Base-by-base conservation (phyloP, 2,888 invertebrate genomes). In the Aphrophora alni region DNA sequence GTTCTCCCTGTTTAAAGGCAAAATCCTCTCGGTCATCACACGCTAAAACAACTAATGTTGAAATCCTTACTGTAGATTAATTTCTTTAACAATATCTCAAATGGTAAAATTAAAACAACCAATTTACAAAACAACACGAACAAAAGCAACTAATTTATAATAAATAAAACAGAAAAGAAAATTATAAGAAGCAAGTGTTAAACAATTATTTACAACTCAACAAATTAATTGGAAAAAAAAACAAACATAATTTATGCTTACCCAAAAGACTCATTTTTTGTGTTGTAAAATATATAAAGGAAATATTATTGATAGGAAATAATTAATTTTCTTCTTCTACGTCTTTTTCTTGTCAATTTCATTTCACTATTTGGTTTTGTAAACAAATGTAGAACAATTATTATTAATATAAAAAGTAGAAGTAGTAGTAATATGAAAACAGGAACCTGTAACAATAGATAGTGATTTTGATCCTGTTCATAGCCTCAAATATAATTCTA, bases 161-260 rank as follows among this genome's bases (percentile, higher is more conserved):
- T n/a, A n/a, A n/a, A n/a, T n/a, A n/a, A n/a, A n/a, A n/a, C n/a
- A n/a, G n/a, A n/a, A n/a, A n/a, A 75, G 17, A 7, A 44, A 44
- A 75, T 27, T 7, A 28, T 82, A 25, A n/a, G 33, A 82, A 25
- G 33, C 17, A 44, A 75, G 27, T 51, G 27, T 71, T 26, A 33
- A 24, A 81, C 24, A 75, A 82, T 10, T 17, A 69, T 17, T 72
- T 80, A 68, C 72, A 33, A 81, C 24, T 5, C 25, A 28, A 51
- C 28, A 71, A 71, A 71, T 12, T n/a, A 38, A 28, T 10, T 0
- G 12, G 72, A 78, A 38, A 68, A 5, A 5, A 68, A 21, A 68
- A n/a, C 24, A 3, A 25, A 71, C 4, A 7, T 8, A 14, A 38
- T 71, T 44, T 8, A 59, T 38, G 38, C 51, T 44, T 44, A 44